phyloP scores from a whole-genome alignment of 92 coral and sea anemone species.

The Phymanthus crucifer region DNA sequence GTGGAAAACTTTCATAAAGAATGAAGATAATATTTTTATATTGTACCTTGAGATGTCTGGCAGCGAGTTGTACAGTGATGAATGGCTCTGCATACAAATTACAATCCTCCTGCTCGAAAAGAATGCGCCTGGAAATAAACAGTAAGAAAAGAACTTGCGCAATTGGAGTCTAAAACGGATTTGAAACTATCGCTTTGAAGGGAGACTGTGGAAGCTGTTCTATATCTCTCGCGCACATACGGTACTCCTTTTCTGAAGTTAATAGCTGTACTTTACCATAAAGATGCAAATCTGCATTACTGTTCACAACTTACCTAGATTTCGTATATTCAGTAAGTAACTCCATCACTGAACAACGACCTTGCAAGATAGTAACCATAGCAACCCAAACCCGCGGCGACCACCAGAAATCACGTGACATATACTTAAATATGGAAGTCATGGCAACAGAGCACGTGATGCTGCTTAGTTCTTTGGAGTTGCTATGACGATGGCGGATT shows the following conservation, averaged over 20 bases:
- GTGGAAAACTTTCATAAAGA: not conserved
- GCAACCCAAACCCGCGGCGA: constrained; percentile 59
- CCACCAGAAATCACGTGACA: constrained; percentile 49
- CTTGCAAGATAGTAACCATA: constrained; percentile 56
- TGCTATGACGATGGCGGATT: constrained; percentile 33
- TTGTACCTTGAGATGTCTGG: constrained; percentile 62
- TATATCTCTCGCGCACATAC: not conserved
- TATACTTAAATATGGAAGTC: constrained; percentile 42
- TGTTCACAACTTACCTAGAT: constrained; percentile 36
- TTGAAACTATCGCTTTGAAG: not conserved
- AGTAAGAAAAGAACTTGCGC: not conserved
- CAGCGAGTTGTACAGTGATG: constrained; percentile 44
- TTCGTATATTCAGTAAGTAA: constrained; percentile 44
- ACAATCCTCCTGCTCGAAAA: constrained; percentile 75
- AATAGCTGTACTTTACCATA: too few relatives aligned
- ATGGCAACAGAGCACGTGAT: constrained; percentile 59
- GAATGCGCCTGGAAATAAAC: constrained; percentile 38
- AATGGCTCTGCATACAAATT: constrained; percentile 68
- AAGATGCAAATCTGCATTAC: too few relatives aligned
- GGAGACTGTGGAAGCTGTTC: not conserved
- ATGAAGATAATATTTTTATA: not conserved
- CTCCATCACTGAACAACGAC: constrained; percentile 30
- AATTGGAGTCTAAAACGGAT: not conserved
- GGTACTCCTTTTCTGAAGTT: too few relatives aligned
- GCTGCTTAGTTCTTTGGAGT: not conserved